Conservation (phyloP, 2,888 invertebrate species). For the Lamproptera curius region DNA sequence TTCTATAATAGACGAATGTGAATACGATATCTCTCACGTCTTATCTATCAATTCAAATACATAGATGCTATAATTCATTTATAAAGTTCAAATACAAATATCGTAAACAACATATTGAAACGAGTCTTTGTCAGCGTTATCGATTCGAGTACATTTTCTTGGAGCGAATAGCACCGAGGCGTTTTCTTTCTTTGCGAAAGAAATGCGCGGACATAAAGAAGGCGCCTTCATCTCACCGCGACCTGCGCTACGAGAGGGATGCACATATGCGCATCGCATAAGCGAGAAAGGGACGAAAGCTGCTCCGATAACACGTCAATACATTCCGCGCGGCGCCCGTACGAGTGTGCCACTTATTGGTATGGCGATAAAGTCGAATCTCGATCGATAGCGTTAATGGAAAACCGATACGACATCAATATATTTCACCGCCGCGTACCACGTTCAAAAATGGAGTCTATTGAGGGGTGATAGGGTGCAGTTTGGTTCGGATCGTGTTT, state of each 20-base stretch:
- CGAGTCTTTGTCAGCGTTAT: too few relatives aligned
- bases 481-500: constrained; percentile 38
- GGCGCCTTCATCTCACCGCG: constrained; percentile 59
- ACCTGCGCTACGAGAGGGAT: constrained; percentile 66
- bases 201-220: constrained; percentile 71
- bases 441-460: constrained; percentile 44
- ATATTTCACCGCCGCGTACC: constrained; percentile 57
- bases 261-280: constrained; percentile 53
- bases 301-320: constrained; percentile 77
- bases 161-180: not conserved
- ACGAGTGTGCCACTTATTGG: constrained; percentile 42
- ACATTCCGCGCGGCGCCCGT: constrained; percentile 63
- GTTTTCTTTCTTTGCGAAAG: constrained; percentile 57
- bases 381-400: constrained; percentile 54
- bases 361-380: constrained; percentile 37
- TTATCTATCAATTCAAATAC: too few relatives aligned
- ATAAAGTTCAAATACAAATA: too few relatives aligned
- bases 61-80: too few relatives aligned
- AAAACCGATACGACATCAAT: constrained; percentile 78
- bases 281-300: constrained; percentile 61
- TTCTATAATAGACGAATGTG: too few relatives aligned
- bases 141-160: not conserved
- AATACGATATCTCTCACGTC: too few relatives aligned
- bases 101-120: too few relatives aligned
- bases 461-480: constrained; percentile 41